Evolutionary conservation across 2,888 invertebrate species (phyloP), one percentile per base, ranked within the genome.

Genomic region (Sarcophaga rosellei): DNA sequence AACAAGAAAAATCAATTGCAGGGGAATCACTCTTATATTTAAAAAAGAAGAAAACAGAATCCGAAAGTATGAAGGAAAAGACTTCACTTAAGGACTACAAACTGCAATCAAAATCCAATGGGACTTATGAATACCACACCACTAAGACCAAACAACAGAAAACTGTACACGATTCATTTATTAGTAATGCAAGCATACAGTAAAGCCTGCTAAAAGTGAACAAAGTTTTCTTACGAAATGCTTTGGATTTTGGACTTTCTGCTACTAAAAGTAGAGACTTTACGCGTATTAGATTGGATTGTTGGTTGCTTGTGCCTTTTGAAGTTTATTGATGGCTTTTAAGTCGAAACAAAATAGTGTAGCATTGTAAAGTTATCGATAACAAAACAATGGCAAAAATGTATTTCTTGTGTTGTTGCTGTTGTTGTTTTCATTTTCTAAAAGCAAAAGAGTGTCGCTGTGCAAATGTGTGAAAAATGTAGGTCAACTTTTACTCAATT

Each of bases 371-470:
- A 75, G 62, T 80, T 79, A 76, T 68, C 76, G 75, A 77, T 62
- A 86, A 59, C 80, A 77, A 81, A 76, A 85, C 57, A 75, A 76
- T 15, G 15, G 35, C 59, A 62, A 76, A 79, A 78, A 65, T 35
- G 62, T 70, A 75, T 75, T 75, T 15, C 12, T 57, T 6, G 20
- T 61, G 59, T 6, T 44, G 10, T 75, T 35, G 69, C 15, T 25
- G 25, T 35, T 69, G 12, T 4, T 17, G 17, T 5, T 53, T 53
- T 17, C 15, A 65, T 65, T 82, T 77, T 17, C 17, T 84, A 84
- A 86, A 84, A 86, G 86, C 84, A 86, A 84, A 84, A 15, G 74
- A 72, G 21, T 81, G 86, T 86, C 83, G 73, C 65, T 81, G 81
- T 70, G 74, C 81, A 78, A 84, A 84, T 81, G 63, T 81, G 61